Evolutionary conservation across 2,797 vertebrate genomes (phyloP).

Genomic region (Chanos chanos): DNA sequence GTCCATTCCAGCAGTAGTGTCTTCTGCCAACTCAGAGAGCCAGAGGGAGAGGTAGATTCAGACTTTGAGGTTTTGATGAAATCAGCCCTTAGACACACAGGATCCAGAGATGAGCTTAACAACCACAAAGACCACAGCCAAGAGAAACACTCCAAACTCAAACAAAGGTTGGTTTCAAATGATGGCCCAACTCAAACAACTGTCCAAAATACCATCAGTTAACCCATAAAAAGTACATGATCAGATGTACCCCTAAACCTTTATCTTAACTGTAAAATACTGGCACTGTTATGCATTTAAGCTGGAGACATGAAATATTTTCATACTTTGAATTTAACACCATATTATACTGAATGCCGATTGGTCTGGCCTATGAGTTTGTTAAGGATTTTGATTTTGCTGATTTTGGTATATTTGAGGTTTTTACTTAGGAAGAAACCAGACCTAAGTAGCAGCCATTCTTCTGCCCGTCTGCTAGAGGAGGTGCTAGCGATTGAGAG

Average conservation of each 20-base stretch:
- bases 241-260: no score
- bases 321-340: no score
- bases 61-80: slow-evolving; percentile 95
- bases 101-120: slow-evolving; percentile 85
- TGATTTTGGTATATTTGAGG: slow-evolving; percentile 58
- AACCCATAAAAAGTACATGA: no score
- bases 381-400: neutral
- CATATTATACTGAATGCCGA: no score
- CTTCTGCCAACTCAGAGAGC: slow-evolving; percentile 78
- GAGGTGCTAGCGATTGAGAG: slow-evolving; percentile 87
- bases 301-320: no score
- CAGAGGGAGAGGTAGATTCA: slow-evolving; percentile 85
- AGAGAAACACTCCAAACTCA: slow-evolving; percentile 89
- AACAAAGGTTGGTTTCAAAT: slow-evolving; percentile 76
- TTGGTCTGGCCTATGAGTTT: no score
- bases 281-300: no score
- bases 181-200: neutral
- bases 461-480: slow-evolving; percentile 87
- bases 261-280: no score
- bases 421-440: slow-evolving; percentile 91
- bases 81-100: slow-evolving; percentile 83
- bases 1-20: slow-evolving; percentile 68
- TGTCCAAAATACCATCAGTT: no score
- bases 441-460: slow-evolving; percentile 79
- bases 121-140: slow-evolving; percentile 89